Base-by-base conservation (phyloP, 1,140 invertebrate genomes). In the Chrysopa pallens region DNA sequence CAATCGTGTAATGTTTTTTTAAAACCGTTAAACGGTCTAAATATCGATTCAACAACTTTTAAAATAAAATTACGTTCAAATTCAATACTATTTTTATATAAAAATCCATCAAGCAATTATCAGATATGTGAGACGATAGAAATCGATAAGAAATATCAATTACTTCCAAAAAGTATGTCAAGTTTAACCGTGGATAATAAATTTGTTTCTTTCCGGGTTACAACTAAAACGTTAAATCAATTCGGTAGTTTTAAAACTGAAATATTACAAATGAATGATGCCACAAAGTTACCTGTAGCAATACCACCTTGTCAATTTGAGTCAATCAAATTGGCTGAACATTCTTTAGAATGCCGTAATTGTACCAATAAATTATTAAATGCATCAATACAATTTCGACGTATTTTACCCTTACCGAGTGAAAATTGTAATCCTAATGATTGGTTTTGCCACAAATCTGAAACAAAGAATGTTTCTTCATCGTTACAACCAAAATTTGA, bases 1-100 rank as follows among this genome's bases (percentile, higher is more conserved):
- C 56, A 65, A 23, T 69, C 65, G 46, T 70, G 67, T 44, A 71
- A 70, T 50, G 67, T 70, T 42, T 68, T 66, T 50, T 59, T 72
- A n/a, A 67, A 23, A 23, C 17, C 17, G 17, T 23, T 23, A 23
- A 23, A 23, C 17, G 17, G 17, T 5, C 17, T 23, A 23, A 23
- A 23, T 23, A 23, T 23, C 17, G 17, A 23, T 23, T 23, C 17
- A 23, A 23, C 17, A 23, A 23, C 17, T 3, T 23, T 23, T 5
- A 23, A 23, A 23, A 23, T 23, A 23, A 23, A 23, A 23, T 23
- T 23, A 23, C 17, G 17, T 23, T 23, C 17, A 23, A 23, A 23
- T 23, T 23, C 17, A 23, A 23, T 23, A 2, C 5, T 23, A 23
- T 23, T 23, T 23, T 23, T 23, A 23, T 23, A 23, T 23, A 23